Evolutionary conservation across 2,797 vertebrate species (phyloP), one percentile per base, ranked within the genome.

Genomic region (Nasua narica): DNA sequence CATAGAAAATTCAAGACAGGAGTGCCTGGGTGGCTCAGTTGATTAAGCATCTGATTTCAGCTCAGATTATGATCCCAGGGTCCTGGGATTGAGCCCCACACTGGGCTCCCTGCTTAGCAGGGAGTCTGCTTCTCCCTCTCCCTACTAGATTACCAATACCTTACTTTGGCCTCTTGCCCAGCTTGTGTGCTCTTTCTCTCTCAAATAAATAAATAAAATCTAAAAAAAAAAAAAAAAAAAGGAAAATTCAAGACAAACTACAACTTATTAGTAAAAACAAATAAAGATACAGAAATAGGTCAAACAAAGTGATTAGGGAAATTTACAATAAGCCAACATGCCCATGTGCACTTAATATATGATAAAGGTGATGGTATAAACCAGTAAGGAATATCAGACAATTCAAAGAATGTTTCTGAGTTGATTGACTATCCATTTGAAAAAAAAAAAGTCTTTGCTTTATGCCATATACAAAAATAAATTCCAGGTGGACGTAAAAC

Each of bases 401-500:
- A 48, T 48, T 77, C 40, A 76, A 54, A 81, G 70, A 78, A 37
- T 25, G 7, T 50, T 86, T 67, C 67, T 54, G 32, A 29, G 12
- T 13, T 32, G 4, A 87, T 9, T 32, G 48, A 69, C 35, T 23
- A 29, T 23, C n/a, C 21, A 58, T 21, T 85, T n/a, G 48, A 65
- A 84, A 84, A 77, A 84, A 77, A 82, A 77, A 83, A 29, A 7
- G 72, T 2, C 56, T 86, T 86, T 56, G 18, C 9, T 62, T 91
- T 69, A 50, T 74, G 18, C 54, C 76, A 93, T 18, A 46, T 48
- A 83, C 25, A 86, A 94, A 93, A 92, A 85, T 58, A 67, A 85
- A 86, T 85, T 86, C 54, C 82, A 95, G 83, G 74, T 76, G 74
- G 25, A 50, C 67, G 56, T 82, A 65, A 94, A 96, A 72, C 29